Evolutionary conservation across 64 coral and sea anemone genomes (phyloP), one percentile per base, ranked within the genome.

Genomic region (Catalaphyllia jardinei): DNA sequence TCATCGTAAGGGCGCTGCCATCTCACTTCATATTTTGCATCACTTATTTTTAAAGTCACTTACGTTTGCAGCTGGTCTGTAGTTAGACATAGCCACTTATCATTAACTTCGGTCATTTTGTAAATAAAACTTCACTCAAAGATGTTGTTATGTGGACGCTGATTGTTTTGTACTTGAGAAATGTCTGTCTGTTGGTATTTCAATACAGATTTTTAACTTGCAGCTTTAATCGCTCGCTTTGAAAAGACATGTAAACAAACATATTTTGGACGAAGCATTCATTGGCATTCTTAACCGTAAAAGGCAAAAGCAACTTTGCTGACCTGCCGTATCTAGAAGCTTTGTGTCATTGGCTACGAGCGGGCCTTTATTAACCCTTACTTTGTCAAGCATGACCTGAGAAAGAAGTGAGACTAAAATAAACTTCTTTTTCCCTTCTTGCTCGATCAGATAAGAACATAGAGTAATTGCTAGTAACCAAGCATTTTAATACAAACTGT

Each of bases 201-300:
- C n/a, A 13, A 15, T 22, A 55, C 76, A 28, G 38, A 76, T 67
- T 67, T 67, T 64, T 22, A 64, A 64, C 20, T 5, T 5, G 25
- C 64, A 22, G 20, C 64, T 67, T 22, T 20, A 16, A 64, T 22
- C 62, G 62, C 13, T 64, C 24, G 17, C 24, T 64, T 64, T 19
- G 17, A 18, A 64, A 64, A 13, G 17, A 19, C 5, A 4, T 5
- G 3, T 13, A 81, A 29, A 35, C 31, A 22, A 33, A 31, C 31
- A 81, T 55, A 81, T 25, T 27, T 62, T 62, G 57, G 57, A 18
- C 15, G 15, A 20, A 60, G 52, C 79, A 62, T 81, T 81, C 57
- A n/a, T n/a, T n/a, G n/a, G n/a, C n/a, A n/a, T n/a, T n/a, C n/a
- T 27, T 81, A 31, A 81, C 31, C 79, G 57, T 63, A 63, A 62